These are phyloP conservation scores for Nothobranchius furzeri DNA, from an alignment of 2,113 vertebrate species.

Conservation along the genomic window DNA sequence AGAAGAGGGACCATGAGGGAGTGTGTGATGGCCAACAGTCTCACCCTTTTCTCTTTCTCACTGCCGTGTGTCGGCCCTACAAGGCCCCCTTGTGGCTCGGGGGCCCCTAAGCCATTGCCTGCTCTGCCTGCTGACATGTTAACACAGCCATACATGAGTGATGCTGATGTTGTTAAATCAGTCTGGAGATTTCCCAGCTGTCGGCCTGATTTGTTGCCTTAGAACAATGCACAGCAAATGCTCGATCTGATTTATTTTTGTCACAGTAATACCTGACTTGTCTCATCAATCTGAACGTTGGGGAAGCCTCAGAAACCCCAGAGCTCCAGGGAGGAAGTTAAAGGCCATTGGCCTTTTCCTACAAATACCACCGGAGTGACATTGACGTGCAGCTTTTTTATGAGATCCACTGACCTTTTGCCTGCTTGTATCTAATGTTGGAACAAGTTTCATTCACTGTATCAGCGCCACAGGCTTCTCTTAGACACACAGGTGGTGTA, in stretches of 20 bases:
- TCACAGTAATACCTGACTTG: not conserved
- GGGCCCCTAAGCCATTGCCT: no score
- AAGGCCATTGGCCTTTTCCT: constrained; percentile 58
- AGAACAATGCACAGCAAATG: not conserved
- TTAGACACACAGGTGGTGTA: not conserved
- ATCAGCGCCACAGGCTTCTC: constrained; percentile 7
- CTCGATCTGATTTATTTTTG: not conserved
- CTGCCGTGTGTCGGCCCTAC: no score
- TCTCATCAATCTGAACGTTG: not conserved
- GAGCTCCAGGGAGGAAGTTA: not conserved
- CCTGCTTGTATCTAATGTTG: not conserved
- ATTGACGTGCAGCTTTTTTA: constrained; percentile 31
- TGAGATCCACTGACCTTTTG: constrained; percentile 11
- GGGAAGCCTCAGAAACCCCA: not conserved
- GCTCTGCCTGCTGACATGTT: no score
- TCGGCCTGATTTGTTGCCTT: not conserved
- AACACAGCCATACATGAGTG: not conserved
- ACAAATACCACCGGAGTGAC: constrained; percentile 57
- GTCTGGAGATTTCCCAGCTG: not conserved
- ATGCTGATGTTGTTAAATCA: not conserved
- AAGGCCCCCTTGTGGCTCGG: no score
- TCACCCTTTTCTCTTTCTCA: no score
- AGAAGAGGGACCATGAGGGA: no score
- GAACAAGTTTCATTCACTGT: constrained; percentile 12
- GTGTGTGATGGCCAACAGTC: no score